phyloP scores from a whole-genome alignment of 1,140 invertebrate species.

The Zaprionus africanus region DNA sequence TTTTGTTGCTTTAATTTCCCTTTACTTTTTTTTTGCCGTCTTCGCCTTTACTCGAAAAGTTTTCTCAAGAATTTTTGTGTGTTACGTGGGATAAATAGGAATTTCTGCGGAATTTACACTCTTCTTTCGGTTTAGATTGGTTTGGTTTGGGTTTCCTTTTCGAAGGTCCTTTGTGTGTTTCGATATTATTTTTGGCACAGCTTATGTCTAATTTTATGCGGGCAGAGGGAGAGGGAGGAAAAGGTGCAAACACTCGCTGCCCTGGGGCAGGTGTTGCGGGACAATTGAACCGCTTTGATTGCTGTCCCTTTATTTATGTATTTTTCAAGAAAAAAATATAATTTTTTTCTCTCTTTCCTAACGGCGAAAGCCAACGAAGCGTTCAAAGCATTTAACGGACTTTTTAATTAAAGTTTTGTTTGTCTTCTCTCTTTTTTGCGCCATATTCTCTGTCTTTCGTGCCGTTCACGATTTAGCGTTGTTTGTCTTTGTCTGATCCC shows the following conservation, averaged over 20 bases:
- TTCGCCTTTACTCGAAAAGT: conserved; percentile 27
- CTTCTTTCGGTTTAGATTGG: conserved; percentile 16
- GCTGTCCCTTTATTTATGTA: conserved; percentile 51
- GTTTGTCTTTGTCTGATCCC: conserved; percentile 45
- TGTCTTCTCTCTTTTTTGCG: conserved; percentile 33
- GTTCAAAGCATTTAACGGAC: conserved; percentile 71
- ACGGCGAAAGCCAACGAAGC: conserved; percentile 52
- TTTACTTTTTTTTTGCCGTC: conserved; percentile 21
- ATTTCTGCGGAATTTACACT: conserved; percentile 75
- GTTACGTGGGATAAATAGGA: conserved; percentile 54
- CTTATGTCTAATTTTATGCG: conserved; percentile 57
- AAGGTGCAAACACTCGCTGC: conserved; percentile 15
- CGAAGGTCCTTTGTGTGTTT: conserved; percentile 14
- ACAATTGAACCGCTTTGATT: conserved; percentile 77
- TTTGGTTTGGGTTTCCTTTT: conserved; percentile 20
- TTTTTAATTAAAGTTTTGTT: conserved; percentile 82
- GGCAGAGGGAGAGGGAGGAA: neutral
- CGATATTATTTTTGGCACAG: conserved; percentile 47
- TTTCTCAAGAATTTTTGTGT: conserved; percentile 61
- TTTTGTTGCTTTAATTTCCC: conserved; percentile 23
- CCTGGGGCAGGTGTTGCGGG: conserved; percentile 49
- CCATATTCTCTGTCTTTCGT: neutral
- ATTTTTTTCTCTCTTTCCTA: conserved; percentile 18
- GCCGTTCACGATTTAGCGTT: conserved; percentile 24
- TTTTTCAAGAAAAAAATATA: conserved; percentile 38